phyloP scores from a whole-genome alignment of 2,113 vertebrate species.

The Beaufortia kweichowensis region DNA sequence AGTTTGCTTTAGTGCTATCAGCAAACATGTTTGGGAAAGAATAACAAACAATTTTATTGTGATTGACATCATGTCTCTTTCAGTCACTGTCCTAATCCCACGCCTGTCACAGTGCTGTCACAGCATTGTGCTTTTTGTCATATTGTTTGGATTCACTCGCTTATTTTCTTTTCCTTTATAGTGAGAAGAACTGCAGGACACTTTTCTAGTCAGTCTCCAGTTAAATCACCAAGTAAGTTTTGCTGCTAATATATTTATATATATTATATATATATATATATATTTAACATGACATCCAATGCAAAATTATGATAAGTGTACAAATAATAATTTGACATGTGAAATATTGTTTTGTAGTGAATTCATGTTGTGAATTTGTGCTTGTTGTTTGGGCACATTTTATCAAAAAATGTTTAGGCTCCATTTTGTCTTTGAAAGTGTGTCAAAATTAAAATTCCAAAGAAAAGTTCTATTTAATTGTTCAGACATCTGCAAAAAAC shows the following conservation, averaged over 20 bases:
- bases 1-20: not conserved
- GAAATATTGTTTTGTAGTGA: too few species aligned
- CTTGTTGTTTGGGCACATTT: too few species aligned
- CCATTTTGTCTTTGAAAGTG: too few species aligned
- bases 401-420: too few species aligned
- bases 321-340: too few species aligned
- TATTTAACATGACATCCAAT: too few species aligned
- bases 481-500: not conserved
- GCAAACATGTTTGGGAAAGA: not conserved
- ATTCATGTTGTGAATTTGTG: too few species aligned
- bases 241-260: not conserved
- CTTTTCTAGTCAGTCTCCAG: constrained; percentile 82
- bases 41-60: not conserved
- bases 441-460: too few species aligned
- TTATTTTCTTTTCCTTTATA: constrained; percentile 68
- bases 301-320: too few species aligned
- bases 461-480: too few species aligned
- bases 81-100: not conserved
- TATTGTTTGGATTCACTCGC: constrained; percentile 61
- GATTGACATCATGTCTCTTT: not conserved
- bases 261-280: too few species aligned
- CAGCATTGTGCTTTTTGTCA: not conserved
- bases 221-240: constrained; percentile 93
- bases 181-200: constrained; percentile 81
- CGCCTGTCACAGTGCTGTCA: not conserved